Evolutionary conservation across 1,140 invertebrate species (phyloP), one percentile per base, ranked within the genome.

Genomic region (Ganaspis sp.): DNA sequence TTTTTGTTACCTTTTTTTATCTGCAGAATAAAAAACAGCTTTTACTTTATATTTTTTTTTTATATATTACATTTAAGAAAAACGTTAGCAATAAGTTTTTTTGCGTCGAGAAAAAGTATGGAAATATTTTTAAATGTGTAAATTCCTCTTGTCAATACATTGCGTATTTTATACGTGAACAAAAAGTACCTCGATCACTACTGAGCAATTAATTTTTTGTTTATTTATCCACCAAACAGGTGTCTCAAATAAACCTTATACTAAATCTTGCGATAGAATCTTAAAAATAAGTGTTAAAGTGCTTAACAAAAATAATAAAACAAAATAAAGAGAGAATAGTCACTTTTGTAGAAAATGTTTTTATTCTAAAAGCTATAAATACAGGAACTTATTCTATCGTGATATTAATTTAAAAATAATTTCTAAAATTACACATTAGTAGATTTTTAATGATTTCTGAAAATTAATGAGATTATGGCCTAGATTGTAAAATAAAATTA

Each of bases 111-210:
- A 37, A 54, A 54, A 34, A 42, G 12, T 23, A 38, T 15, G 38
- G 42, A 72, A 72, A 72, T 26, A 5, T 42, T 64, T 64, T 64
- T 64, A 29, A 64, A 26, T 64, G 58, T 64, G 29, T 15, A n/a
- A n/a, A 34, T 64, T 64, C 58, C 58, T 64, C 58, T 64, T n/a
- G 58, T 64, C 58, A 64, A 64, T 64, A 64, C 12, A 64, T 4
- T 64, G 58, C 58, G 58, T 64, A 26, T 29, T 64, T 29, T 58
- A 23, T 29, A 29, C 54, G 54, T 21, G 15, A 26, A 9, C 58
- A 34, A 12, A n/a, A 64, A 64, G 15, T 34, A 34, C 58, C 58
- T 64, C 58, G 58, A 64, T 64, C 15, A 64, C 58, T 34, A n/a
- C n/a, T 64, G 26, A 64, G 58, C 26, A 64, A n/a, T 64, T 4